Evolutionary conservation across 2,888 invertebrate species (phyloP).

Genomic region (Aethes cnicana): DNA sequence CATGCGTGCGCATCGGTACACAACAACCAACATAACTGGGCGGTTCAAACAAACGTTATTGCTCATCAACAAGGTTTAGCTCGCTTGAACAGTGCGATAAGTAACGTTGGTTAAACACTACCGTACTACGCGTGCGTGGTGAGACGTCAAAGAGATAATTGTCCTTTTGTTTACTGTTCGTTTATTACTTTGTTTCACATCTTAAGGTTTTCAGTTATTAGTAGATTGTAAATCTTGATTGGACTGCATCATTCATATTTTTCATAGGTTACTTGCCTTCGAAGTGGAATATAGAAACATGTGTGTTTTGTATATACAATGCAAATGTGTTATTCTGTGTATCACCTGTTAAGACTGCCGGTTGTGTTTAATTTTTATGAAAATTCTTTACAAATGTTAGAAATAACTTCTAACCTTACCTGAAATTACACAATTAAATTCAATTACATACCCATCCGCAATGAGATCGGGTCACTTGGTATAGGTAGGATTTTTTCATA

Average conservation of each 20-base stretch:
- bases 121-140: constrained; percentile 66
- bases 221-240: constrained; percentile 17
- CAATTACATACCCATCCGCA: too few relatives aligned
- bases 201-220: constrained; percentile 12
- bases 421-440: too few relatives aligned
- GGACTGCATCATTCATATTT: constrained; percentile 11
- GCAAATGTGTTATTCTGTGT: too few relatives aligned
- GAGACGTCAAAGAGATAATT: constrained; percentile 68
- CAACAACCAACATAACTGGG: constrained; percentile 48
- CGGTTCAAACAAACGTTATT: constrained; percentile 25
- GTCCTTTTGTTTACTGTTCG: constrained; percentile 66
- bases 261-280: constrained; percentile 9
- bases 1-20: constrained; percentile 69
- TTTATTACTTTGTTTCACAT: constrained; percentile 11
- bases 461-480: too few relatives aligned
- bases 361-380: too few relatives aligned
- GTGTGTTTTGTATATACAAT: too few relatives aligned
- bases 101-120: constrained; percentile 61
- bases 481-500: too few relatives aligned
- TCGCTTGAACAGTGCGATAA: constrained; percentile 20
- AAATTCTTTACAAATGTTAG: neutral
- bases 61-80: constrained; percentile 32
- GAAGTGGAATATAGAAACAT: too few relatives aligned
- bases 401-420: too few relatives aligned
- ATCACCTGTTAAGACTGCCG: too few relatives aligned